Evolutionary conservation across 2,888 invertebrate genomes (phyloP).

Genomic region (Crioceris asparagi): DNA sequence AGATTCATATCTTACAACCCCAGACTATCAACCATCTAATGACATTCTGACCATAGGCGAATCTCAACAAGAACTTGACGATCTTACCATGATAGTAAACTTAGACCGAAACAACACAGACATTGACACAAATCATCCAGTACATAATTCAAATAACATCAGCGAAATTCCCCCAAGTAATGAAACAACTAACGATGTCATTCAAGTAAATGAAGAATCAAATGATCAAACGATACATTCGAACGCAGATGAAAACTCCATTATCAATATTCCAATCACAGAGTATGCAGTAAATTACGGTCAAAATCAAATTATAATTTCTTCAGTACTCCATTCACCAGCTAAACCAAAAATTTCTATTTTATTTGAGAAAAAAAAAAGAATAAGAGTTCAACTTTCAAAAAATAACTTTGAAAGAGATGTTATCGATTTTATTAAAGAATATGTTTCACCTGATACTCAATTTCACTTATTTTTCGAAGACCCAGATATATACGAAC

Average conservation of each 20-base stretch:
- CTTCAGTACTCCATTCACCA: constrained; percentile 8
- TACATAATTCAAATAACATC: background rate
- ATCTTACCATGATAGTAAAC: constrained; percentile 3
- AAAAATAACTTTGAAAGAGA: constrained; percentile 13
- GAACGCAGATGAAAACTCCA: constrained; percentile 8
- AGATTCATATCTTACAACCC: no score
- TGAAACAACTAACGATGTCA: background rate
- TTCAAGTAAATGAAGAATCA: background rate
- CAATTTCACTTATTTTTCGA: constrained; percentile 13
- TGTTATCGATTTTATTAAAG: constrained; percentile 12
- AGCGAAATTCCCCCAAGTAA: no score
- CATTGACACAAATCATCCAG: background rate
- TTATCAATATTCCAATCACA: constrained; percentile 8
- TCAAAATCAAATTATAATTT: constrained; percentile 14
- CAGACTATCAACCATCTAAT: background rate
- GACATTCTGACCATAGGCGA: no score
- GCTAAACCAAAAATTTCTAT: constrained; percentile 9
- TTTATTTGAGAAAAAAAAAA: constrained; percentile 11
- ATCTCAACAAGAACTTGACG: no score
- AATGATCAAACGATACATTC: constrained; percentile 8
- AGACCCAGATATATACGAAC: constrained; percentile 10
- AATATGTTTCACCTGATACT: constrained; percentile 8
- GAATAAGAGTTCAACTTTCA: constrained; percentile 12
- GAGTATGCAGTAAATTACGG: constrained; percentile 13
- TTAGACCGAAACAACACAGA: background rate